Evolutionary conservation across 2,888 invertebrate genomes (phyloP), one percentile per base, ranked within the genome.

Genomic region (Drosophila pseudotakahashii): DNA sequence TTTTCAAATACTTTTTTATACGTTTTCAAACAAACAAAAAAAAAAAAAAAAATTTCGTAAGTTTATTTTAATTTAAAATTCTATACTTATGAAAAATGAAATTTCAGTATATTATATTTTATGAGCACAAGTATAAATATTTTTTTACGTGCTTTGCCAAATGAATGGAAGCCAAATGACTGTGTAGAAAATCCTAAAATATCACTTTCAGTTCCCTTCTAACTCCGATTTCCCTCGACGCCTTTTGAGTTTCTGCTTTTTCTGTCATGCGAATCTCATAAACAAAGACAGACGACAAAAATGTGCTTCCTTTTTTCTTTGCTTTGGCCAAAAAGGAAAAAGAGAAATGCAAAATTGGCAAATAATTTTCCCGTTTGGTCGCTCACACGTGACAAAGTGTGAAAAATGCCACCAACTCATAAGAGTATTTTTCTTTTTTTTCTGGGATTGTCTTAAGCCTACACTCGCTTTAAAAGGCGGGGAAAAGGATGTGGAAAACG

Each of bases 361-460:
- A 71, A 70, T 52, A 72, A 59, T 68, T 52, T 73, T 36, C 73
- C 73, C 54, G 45, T 66, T 67, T 63, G 26, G 63, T 34, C 71
- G 45, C 66, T 64, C 75, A 68, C 66, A 73, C 54, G 62, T 77
- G 79, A 73, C 79, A 79, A 87, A 79, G 85, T 82, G 82, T 79
- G 79, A 86, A 82, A 88, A 88, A 85, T 78, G 69, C 61, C 30
- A 48, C 55, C 72, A 32, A 39, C 70, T 75, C 78, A 62, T 50
- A 63, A 73, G 60, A 54, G 54, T 51, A 51, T 55, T 59, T 73
- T 67, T 59, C 53, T 50, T 45, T 57, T 50, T 45, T 57, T 71
- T 63, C 23, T 51, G 77, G 71, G 71, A 71, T 82, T 79, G 61
- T 67, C 64, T 70, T 69, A 74, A 61, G 69, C 62, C 75, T 71